Conservation (phyloP, 2,113 vertebrate species). For the Neofelis nebulosa region DNA sequence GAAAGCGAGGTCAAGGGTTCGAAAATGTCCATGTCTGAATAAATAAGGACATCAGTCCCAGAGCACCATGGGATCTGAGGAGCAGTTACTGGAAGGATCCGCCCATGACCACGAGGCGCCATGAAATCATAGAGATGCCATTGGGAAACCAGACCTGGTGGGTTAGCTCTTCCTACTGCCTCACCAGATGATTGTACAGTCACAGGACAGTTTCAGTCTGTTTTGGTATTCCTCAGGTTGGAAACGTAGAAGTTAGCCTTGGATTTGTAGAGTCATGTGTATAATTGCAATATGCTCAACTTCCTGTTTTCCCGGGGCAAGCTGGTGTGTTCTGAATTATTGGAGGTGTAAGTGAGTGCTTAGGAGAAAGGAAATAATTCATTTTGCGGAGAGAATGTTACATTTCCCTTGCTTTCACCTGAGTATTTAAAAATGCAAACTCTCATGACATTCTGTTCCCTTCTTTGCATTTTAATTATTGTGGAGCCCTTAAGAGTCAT, state of each 20-base stretch:
- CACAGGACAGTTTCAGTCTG: background rate
- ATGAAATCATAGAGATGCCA: background rate
- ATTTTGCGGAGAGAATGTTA: conserved; percentile 50
- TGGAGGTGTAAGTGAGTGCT: conserved; percentile 28
- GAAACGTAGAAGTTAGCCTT: background rate
- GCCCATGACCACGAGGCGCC: background rate
- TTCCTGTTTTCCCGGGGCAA: background rate
- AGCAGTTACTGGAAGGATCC: background rate
- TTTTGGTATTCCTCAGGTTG: background rate
- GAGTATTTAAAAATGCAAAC: conserved; percentile 49
- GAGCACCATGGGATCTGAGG: background rate
- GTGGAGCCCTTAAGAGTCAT: conserved; percentile 47
- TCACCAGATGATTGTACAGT: background rate
- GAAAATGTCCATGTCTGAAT: background rate
- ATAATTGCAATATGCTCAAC: background rate
- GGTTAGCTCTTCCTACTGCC: background rate
- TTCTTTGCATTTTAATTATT: conserved; percentile 66
- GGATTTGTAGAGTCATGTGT: conserved; percentile 35
- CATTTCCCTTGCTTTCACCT: conserved; percentile 54
- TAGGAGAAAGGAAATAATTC: conserved; percentile 62
- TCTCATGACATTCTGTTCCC: conserved; percentile 35
- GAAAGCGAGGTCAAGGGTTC: background rate
- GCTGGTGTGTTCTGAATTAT: conserved; percentile 27
- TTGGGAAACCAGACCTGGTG: background rate
- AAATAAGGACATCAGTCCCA: background rate